Conservation (phyloP, 2,113 vertebrate genomes). For the Drymodes brunneopygia region DNA sequence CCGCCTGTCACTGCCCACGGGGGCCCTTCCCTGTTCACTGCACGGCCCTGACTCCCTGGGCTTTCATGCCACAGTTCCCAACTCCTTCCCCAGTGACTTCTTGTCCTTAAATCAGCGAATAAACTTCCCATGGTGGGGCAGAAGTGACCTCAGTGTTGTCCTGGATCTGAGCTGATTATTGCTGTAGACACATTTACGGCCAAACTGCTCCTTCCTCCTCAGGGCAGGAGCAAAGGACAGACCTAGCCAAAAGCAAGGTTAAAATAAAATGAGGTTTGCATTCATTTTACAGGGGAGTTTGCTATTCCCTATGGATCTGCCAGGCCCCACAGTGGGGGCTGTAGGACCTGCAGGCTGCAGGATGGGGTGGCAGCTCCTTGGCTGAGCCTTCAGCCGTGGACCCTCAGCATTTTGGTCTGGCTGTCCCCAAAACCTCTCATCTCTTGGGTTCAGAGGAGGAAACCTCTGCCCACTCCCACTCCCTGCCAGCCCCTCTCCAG, state of each 20-base stretch:
- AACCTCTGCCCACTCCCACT: not conserved
- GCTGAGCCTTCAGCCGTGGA: not conserved
- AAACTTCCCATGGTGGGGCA: not conserved
- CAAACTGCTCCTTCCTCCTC: not conserved
- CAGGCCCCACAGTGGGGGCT: not conserved
- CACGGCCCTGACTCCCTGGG: not conserved
- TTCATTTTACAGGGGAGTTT: not conserved
- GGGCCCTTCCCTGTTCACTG: not conserved
- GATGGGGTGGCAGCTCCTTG: not conserved
- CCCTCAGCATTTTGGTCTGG: not conserved
- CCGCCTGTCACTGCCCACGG: not conserved
- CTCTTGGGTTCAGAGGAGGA: not conserved
- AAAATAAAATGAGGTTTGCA: not conserved
- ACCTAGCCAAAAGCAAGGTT: not conserved
- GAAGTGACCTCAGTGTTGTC: not conserved
- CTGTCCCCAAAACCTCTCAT: not conserved
- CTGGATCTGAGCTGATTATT: not conserved
- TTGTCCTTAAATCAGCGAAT: not conserved
- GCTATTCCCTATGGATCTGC: not conserved
- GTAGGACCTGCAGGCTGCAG: accelerated
- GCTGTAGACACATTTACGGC: not conserved
- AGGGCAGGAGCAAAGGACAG: not conserved
- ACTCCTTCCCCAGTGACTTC: not conserved
- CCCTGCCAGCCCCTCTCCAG: accelerated
- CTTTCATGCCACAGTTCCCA: not conserved